Percentiles rank a stretch among this genome's conserved stretches.
Evolutionary conservation across 2,888 invertebrate species (phyloP).

Genomic region (Mythimna albipuncta): DNA sequence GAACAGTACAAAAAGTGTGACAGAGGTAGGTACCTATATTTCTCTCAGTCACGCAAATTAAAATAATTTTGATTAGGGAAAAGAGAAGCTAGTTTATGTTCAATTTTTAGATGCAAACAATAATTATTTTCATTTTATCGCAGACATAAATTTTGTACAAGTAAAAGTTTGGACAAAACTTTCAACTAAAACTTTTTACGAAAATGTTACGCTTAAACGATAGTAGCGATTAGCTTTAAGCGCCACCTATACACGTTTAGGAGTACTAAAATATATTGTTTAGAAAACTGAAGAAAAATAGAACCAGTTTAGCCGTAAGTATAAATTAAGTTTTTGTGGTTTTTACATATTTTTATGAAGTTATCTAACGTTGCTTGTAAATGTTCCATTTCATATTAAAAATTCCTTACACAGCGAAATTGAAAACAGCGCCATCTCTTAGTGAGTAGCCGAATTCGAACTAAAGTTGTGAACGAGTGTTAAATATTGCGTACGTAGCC

Average conservation of each 20-base stretch:
- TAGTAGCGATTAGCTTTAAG: neutral
- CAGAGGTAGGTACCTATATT: no score
- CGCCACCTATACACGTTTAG: slow-evolving; percentile 45
- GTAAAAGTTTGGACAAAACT: neutral
- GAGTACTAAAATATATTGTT: slow-evolving; percentile 7
- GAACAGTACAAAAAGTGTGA: no score
- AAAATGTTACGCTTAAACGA: neutral
- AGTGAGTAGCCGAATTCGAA: slow-evolving; percentile 68
- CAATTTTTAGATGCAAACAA: neutral
- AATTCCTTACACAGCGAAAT: neutral
- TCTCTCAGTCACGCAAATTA: no score
- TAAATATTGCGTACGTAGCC: neutral
- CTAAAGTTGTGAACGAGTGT: slow-evolving; percentile 4
- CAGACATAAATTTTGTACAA: neutral
- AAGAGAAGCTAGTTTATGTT: neutral
- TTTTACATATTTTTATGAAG: neutral
- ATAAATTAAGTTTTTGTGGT: no score
- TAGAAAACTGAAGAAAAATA: neutral
- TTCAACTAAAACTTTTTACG: neutral
- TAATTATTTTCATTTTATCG: neutral
- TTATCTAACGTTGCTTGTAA: no score
- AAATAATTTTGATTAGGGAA: no score
- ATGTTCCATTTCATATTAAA: no score
- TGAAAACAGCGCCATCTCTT: slow-evolving; percentile 75
- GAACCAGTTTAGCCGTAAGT: neutral